A percentile compares a stretch with the other conserved stretches of the same genome.
Conservation (phyloP, 2,888 invertebrate species). For the Teleogryllus oceanicus region DNA sequence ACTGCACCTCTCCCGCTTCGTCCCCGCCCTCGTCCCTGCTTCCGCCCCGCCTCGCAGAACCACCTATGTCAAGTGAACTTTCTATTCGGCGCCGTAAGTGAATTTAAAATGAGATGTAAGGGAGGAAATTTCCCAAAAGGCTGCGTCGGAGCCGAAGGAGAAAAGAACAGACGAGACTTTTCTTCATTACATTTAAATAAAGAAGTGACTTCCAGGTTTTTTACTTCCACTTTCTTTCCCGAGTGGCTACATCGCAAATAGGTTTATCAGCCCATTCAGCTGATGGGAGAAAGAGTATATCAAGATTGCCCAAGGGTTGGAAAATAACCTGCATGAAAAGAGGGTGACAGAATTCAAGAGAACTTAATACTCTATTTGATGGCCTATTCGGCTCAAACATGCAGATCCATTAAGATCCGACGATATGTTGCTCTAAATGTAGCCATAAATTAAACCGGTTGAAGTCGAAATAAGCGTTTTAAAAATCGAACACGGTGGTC, state of each 20-base stretch:
- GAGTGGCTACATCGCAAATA: background rate
- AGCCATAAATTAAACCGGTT: slow-evolving; percentile 18
- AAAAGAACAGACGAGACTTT: slow-evolving; percentile 34
- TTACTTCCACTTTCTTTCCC: background rate
- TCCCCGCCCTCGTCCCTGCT: background rate
- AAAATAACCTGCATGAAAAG: slow-evolving; percentile 9
- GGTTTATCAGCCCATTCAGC: background rate
- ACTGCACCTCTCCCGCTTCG: background rate
- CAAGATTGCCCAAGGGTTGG: slow-evolving; percentile 18
- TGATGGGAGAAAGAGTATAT: slow-evolving; percentile 1
- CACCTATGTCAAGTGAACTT: slow-evolving; percentile 11
- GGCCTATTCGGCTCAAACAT: slow-evolving; percentile 8
- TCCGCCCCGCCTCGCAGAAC: background rate
- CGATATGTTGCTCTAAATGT: background rate
- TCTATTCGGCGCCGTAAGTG: background rate
- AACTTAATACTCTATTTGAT: slow-evolving; percentile 7
- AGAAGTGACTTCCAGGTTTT: slow-evolving; percentile 21
- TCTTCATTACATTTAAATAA: slow-evolving; percentile 37
- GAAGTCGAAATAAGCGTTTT: background rate
- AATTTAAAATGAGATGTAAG: slow-evolving; percentile 21
- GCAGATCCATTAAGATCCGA: slow-evolving; percentile 5
- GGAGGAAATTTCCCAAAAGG: slow-evolving; percentile 33
- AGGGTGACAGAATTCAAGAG: background rate
- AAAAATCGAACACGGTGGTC: slow-evolving; percentile 18
- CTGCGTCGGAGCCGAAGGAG: slow-evolving; percentile 30